phyloP scores from a whole-genome alignment of 2,113 vertebrate genomes.

The Hydrolagus affinis region DNA sequence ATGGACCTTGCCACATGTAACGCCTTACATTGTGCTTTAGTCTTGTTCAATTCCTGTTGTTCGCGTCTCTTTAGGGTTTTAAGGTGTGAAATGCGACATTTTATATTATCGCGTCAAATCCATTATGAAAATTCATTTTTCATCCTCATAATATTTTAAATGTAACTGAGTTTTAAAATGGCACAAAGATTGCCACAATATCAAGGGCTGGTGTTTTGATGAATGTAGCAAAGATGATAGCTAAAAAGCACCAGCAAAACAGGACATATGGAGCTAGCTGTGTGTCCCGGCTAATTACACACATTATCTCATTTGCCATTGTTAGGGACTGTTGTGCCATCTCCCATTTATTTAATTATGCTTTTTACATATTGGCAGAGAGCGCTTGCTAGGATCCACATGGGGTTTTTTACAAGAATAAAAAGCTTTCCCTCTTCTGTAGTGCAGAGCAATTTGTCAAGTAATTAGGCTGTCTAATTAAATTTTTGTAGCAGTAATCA shows the following conservation, averaged over 20 bases:
- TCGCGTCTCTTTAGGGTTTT: not conserved
- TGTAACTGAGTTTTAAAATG: slow-evolving; percentile 8
- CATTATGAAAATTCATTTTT: no score
- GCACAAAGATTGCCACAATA: slow-evolving; percentile 1
- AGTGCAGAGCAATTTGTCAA: slow-evolving; percentile 90
- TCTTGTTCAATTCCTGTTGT: not conserved
- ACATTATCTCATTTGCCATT: slow-evolving; percentile 82
- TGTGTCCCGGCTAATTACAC: slow-evolving; percentile 75
- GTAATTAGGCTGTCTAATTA: slow-evolving; percentile 94
- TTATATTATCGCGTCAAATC: no score
- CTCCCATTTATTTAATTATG: slow-evolving; percentile 98
- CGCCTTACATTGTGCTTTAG: not conserved
- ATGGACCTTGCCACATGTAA: not conserved
- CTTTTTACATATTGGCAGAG: slow-evolving; percentile 87
- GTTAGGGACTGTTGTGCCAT: slow-evolving; percentile 80
- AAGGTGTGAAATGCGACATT: no score
- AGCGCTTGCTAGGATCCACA: slow-evolving; percentile 77
- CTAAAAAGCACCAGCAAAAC: slow-evolving; percentile 48
- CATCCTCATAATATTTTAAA: slow-evolving; percentile 8
- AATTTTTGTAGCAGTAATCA: slow-evolving; percentile 96
- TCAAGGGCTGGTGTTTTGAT: not conserved
- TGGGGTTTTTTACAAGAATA: slow-evolving; percentile 60
- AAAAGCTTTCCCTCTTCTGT: slow-evolving; percentile 71
- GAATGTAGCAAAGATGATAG: slow-evolving; percentile 19
- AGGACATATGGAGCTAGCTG: slow-evolving; percentile 67